Conservation (phyloP, 2,113 vertebrate species). For the Donacobius atricapilla region DNA sequence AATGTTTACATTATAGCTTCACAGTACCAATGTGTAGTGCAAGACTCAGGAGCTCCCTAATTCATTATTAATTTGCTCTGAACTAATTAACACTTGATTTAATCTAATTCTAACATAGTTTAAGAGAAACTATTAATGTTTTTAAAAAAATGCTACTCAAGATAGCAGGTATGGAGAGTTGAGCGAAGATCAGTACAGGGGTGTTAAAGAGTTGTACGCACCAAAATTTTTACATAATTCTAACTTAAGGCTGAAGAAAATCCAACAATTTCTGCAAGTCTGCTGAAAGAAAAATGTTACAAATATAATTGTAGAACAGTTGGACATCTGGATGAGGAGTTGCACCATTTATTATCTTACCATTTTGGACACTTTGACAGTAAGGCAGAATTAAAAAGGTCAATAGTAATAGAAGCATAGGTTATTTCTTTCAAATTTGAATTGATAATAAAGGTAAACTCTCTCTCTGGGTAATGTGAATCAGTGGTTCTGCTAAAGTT, state of each 20-base stretch:
- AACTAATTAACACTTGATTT: background rate
- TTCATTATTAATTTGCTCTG: background rate
- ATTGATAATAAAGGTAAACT: background rate
- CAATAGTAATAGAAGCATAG: background rate
- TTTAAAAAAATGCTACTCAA: background rate
- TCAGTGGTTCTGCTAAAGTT: background rate
- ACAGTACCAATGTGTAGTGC: background rate
- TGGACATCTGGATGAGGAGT: background rate
- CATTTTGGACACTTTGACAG: background rate
- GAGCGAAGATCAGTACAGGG: background rate
- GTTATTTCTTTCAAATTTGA: background rate
- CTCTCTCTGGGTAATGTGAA: background rate
- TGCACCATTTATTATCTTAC: background rate
- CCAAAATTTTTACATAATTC: background rate
- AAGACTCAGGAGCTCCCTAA: background rate
- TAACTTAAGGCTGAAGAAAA: background rate
- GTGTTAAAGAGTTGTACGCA: background rate
- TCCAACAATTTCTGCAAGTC: background rate
- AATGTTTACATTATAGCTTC: background rate
- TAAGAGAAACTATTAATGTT: background rate
- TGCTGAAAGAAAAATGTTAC: background rate
- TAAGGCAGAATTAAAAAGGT: background rate
- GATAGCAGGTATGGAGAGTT: rapidly evolving
- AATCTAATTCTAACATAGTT: background rate
- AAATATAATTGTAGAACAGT: background rate